phyloP scores from a whole-genome alignment of 2,888 invertebrate genomes.

The Microplitis manilae region DNA sequence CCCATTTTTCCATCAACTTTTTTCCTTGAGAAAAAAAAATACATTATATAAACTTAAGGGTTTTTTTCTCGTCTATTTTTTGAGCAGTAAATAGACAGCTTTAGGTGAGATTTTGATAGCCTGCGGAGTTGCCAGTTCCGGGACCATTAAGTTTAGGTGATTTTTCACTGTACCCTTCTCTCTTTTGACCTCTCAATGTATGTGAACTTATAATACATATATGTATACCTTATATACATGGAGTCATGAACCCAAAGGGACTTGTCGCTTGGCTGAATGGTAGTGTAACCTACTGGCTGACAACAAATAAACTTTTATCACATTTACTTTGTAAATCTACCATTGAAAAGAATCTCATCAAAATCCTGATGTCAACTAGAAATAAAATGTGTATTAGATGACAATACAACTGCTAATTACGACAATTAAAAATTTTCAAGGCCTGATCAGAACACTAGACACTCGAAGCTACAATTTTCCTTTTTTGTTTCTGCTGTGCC shows the following conservation, averaged over 20 bases:
- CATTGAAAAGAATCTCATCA: constrained; percentile 23
- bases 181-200: constrained; percentile 3
- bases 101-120: not conserved
- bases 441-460: no score
- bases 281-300: constrained; percentile 37
- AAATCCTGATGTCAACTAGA: constrained; percentile 1
- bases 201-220: no score
- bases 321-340: constrained; percentile 20
- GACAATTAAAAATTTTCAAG: no score
- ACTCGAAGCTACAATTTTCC: no score
- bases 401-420: no score
- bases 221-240: not conserved
- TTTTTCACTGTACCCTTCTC: constrained; percentile 29
- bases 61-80: not conserved
- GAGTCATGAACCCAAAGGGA: constrained; percentile 27
- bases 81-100: not conserved
- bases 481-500: no score
- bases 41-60: not conserved
- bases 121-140: constrained; percentile 6
- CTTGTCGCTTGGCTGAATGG: constrained; percentile 23
- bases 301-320: constrained; percentile 44
- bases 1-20: not conserved
- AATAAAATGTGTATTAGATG: not conserved
- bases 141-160: constrained; percentile 35
- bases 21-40: not conserved